Percentiles rank a stretch among this genome's conserved stretches.
Evolutionary conservation across 2,113 vertebrate species (phyloP).

Genomic region (Hyaena hyaena): DNA sequence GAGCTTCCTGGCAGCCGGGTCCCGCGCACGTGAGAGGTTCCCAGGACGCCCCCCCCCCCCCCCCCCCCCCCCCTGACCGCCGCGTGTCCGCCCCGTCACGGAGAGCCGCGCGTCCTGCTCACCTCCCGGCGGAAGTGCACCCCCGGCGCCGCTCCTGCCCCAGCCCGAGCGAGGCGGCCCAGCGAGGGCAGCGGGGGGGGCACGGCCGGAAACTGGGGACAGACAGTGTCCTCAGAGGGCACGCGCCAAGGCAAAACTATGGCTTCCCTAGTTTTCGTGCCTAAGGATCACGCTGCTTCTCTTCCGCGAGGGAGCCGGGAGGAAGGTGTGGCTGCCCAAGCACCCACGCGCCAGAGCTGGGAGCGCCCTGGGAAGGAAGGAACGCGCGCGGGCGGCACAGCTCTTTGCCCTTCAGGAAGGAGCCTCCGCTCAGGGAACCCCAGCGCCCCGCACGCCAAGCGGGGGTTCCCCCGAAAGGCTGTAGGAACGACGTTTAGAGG

Average conservation of each 20-base stretch:
- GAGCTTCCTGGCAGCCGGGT: rapidly evolving
- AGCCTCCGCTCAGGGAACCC: neutral
- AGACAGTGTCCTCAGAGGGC: neutral
- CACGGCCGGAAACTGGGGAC: neutral
- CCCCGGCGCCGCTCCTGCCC: neutral
- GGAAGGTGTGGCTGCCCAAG: rapidly evolving
- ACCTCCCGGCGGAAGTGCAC: constrained; percentile 49
- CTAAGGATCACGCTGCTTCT: rapidly evolving
- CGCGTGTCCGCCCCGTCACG: neutral
- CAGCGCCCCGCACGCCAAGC: rapidly evolving
- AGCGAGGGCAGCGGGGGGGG: neutral
- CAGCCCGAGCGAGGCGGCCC: neutral
- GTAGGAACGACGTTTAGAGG: rapidly evolving
- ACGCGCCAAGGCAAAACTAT: neutral
- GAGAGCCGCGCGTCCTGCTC: constrained; percentile 10
- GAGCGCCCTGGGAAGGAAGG: neutral
- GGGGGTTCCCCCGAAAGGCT: neutral
- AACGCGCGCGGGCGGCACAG: rapidly evolving
- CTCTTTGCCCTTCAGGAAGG: rapidly evolving
- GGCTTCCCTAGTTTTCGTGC: neutral
- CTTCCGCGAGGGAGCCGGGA: neutral
- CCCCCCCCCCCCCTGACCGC: too few species aligned
- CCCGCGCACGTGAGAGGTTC: rapidly evolving
- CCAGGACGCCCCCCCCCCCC: too few species aligned
- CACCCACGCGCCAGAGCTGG: rapidly evolving